Conservation (phyloP, 2,113 vertebrate genomes). For the Planiliza haematocheilus region DNA sequence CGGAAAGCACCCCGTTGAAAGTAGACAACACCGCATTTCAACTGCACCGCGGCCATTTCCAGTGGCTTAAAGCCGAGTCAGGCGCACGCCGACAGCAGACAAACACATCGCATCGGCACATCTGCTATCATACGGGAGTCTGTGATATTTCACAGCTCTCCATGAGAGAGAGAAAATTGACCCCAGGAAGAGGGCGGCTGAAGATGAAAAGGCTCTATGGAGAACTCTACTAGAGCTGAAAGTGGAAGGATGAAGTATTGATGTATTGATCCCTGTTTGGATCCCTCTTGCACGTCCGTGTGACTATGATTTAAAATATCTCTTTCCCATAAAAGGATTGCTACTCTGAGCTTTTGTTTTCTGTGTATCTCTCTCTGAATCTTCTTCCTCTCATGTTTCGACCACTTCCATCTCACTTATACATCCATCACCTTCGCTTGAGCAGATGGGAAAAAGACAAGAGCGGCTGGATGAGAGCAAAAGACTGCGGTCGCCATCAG, state of each 20-base stretch:
- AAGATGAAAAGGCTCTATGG: constrained; percentile 31
- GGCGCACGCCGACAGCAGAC: background rate
- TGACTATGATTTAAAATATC: constrained; percentile 57
- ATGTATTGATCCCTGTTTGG: constrained; percentile 56
- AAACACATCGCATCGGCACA: background rate
- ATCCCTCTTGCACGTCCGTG: constrained; percentile 23
- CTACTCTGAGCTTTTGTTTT: constrained; percentile 1
- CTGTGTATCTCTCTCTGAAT: background rate
- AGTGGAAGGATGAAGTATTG: constrained; percentile 55
- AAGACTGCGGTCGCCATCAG: constrained; percentile 45
- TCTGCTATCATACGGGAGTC: constrained; percentile 24
- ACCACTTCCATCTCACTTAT: constrained; percentile 5
- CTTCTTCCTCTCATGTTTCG: constrained; percentile 3
- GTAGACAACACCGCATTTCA: constrained; percentile 21
- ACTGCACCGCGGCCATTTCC: constrained; percentile 15
- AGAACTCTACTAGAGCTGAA: constrained; percentile 31
- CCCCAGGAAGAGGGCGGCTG: constrained; percentile 11
- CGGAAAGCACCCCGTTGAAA: constrained; percentile 9
- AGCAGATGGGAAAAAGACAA: constrained; percentile 42
- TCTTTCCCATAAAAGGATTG: constrained; percentile 17
- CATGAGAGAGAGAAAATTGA: constrained; percentile 35
- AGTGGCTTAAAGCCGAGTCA: constrained; percentile 35
- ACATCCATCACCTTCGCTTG: constrained; percentile 51
- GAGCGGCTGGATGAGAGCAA: constrained; percentile 22
- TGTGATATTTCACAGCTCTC: constrained; percentile 9